Evolutionary conservation across 2,113 vertebrate species (phyloP), one percentile per base, ranked within the genome.

Genomic region (Chlorodrepanis virens): DNA sequence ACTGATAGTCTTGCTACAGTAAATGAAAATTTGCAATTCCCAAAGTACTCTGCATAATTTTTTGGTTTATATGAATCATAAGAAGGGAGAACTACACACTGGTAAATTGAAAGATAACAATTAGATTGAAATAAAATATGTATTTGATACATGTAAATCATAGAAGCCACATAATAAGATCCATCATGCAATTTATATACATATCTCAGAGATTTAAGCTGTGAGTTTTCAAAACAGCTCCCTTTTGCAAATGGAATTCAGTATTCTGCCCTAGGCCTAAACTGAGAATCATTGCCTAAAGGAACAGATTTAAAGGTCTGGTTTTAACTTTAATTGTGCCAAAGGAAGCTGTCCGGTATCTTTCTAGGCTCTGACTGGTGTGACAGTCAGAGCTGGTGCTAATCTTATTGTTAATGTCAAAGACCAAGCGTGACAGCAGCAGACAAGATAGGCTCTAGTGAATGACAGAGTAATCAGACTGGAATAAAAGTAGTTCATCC

Each of bases 361-460:
- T 97, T 97, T 94, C 65, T 31, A 80, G 70, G 49, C 70, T 91
- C 39, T 54, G 37, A 35, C 74, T 93, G 67, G 69, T 95, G 86
- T 97, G 97, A 97, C 96, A 97, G 93, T 89, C 91, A 84, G 83
- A 81, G 79, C 75, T 94, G 33, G 76, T 70, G 21, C 70, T 98
- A 98, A 98, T 98, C 98, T 97, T 96, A 97, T 94, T 98, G 95
- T 97, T 98, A 98, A 97, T 97, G 96, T 97, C 96, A 96, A 92
- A 97, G 96, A 97, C 91, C 83, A 94, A 95, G 80, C 4, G 0
- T 96, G 97, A 97, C 93, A 89, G 97, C 75, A 78, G 49, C 39
- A 97, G 96, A 96, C 95, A 96, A 98, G 97, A 98, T 97, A 98
- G 93, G 94, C 79, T 91, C 39, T 65, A 23, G 77, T 97, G 97